Base-by-base conservation (phyloP, 2,888 invertebrate species). In the Pollenia amentaria region DNA sequence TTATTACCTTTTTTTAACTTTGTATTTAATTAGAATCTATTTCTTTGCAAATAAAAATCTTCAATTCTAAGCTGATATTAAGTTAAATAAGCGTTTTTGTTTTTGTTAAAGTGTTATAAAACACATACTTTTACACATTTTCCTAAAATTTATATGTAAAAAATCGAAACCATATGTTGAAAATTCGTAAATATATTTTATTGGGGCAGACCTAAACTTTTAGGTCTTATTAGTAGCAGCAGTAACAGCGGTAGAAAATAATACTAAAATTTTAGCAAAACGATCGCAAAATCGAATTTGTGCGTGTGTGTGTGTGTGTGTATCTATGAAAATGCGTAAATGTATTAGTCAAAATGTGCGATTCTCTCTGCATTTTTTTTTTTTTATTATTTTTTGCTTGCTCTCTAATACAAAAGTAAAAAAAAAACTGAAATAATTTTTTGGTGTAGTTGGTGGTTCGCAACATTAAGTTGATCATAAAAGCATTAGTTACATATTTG, bases 401-500 rank as follows among this genome's bases (percentile, higher is more conserved):
- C 79, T 87, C 87, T 87, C 87, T 84, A 87, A 87, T 69, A 77
- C 77, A 64, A 65, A 70, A 65, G 75, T 75, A 70, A 82, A 79
- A 72, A 78, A 69, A 55, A 57, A 57, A 64, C 64, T 57, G 16
- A 75, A 78, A 78, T 51, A 51, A 65, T 60, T 73, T 29, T 87
- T 87, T 87, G 87, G 80, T 83, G 86, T 86, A 87, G 87, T 87
- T 87, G 81, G 84, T 77, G 87, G 87, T 87, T 87, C 87, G 87
- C 84, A 87, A 87, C 87, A 87, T 87, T 84, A 87, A 87, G 87
- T 87, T 87, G 87, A 87, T 87, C 87, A 86, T 84, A 88, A 80
- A 85, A 85, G 82, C 92, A 91, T 92, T 92, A 92, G 92, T 92
- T 92, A 92, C 92, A 92, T 91, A 92, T 92, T 91, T 92, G 92